Percentiles rank a stretch among this genome's conserved stretches.
Evolutionary conservation across 2,113 vertebrate genomes (phyloP).

Genomic region (Mastomys natalensis): DNA sequence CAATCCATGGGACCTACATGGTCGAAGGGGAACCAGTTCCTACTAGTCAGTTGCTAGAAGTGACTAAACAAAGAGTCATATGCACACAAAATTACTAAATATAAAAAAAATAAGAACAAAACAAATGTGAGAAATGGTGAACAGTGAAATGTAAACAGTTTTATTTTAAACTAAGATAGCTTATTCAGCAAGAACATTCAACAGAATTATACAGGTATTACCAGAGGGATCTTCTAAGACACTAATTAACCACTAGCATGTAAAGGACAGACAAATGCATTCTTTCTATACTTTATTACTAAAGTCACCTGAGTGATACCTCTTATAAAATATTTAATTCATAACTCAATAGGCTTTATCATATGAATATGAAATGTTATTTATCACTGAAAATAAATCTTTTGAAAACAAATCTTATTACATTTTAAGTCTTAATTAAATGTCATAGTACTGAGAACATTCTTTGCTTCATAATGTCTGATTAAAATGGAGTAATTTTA

Average conservation of each 20-base stretch:
- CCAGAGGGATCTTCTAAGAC: background rate
- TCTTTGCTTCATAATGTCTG: background rate
- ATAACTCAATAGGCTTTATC: background rate
- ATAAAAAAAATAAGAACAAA: background rate
- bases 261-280: background rate
- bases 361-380: background rate
- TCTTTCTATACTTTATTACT: background rate
- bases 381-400: slow-evolving; percentile 32
- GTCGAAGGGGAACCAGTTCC: background rate
- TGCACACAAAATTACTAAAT: background rate
- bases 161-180: background rate
- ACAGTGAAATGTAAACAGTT: background rate
- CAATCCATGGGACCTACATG: background rate
- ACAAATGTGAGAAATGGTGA: background rate
- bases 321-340: background rate
- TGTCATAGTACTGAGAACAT: background rate
- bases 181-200: background rate
- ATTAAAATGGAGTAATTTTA: slow-evolving; percentile 22
- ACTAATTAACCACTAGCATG: background rate
- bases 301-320: background rate
- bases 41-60: background rate
- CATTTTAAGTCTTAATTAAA: slow-evolving; percentile 39
- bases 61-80: background rate
- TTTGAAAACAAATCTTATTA: background rate
- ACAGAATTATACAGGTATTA: background rate